Conservation (phyloP, 2,113 vertebrate genomes). For the Crotalus helleri region DNA sequence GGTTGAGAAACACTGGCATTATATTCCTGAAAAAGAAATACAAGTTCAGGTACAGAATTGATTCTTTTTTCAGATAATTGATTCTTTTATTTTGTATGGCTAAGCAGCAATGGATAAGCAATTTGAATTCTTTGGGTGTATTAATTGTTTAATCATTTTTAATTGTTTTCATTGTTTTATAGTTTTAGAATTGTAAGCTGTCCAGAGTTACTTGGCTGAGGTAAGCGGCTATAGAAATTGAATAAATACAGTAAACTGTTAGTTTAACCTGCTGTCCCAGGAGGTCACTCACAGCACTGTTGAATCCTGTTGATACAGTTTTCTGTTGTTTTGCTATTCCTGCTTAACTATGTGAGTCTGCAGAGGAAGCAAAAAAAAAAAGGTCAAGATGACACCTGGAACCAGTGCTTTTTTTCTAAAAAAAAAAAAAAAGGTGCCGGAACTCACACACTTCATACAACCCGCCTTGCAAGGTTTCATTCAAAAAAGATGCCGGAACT, state of each 20-base stretch:
- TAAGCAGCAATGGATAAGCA: neutral
- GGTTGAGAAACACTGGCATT: neutral
- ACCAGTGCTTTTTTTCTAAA: too few relatives aligned
- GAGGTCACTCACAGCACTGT: neutral
- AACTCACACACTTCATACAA: too few relatives aligned
- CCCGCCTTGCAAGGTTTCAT: too few relatives aligned
- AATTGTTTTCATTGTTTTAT: neutral
- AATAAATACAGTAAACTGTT: neutral
- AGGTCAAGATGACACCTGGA: neutral
- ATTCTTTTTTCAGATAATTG: neutral
- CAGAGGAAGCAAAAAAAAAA: neutral
- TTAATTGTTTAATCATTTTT: neutral
- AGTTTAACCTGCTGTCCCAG: neutral
- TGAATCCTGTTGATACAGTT: neutral
- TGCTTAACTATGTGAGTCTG: neutral
- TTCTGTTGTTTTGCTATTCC: neutral
- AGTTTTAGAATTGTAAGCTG: too few relatives aligned
- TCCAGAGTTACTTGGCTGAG: too few relatives aligned
- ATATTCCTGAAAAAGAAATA: neutral
- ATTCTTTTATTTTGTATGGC: neutral
- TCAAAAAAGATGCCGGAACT: too few relatives aligned
- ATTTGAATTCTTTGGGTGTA: neutral
- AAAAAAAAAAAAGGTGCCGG: too few relatives aligned
- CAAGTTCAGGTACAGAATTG: neutral
- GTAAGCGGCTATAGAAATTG: neutral